Base-by-base conservation (phyloP, 2,888 invertebrate genomes). In the Dolichomitus sp. region DNA sequence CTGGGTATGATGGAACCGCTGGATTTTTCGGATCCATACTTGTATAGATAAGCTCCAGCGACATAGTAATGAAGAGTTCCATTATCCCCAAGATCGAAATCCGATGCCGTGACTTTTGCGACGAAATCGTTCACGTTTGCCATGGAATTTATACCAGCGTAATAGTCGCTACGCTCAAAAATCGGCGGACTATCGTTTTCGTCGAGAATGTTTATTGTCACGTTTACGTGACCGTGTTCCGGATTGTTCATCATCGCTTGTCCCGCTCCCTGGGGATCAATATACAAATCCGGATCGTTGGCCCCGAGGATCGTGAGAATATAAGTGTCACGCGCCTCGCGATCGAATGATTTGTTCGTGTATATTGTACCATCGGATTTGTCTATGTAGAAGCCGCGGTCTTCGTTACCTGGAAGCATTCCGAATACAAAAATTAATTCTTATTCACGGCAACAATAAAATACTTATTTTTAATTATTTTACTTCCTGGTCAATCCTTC, bases 1-100 rank as follows among this genome's bases (percentile, higher is more conserved):
- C 98, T 97, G 0, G 98, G 98, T 23, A 98, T 97, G 23, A 98
- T 97, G 0, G 98, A 98, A 0, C 98, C 98, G 4, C 97, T 97
- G 27, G 97, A 96, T 89, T 96, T 95, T 33, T 95, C 95, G 0
- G 96, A 97, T 0, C 97, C 97, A 87, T 96, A 97, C 91, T 97
- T 97, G 93, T 96, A 98, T 33, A 98, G 94, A 93, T 97, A 96
- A 0, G 98, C 97, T 0, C 97, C 97, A 1, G 96, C 96, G 61
- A 99, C 97, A 92, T 96, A 96, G 93, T 98, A 98, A 45, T 96
- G 95, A 0, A 99, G 94, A 3, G 97, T 96, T 0, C 98, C 98
- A 91, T 99, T 99, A 81, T 96, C 95, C 0, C 97, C 97, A 5
- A 96, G 95, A 92, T 99, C 99, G 0, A 96, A 96, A 94, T 99